A percentile compares a stretch with the other conserved stretches of the same genome.
These are phyloP conservation scores for Drosophila insularis DNA, from an alignment of 1,140 invertebrate species.

Conservation along the genomic window DNA sequence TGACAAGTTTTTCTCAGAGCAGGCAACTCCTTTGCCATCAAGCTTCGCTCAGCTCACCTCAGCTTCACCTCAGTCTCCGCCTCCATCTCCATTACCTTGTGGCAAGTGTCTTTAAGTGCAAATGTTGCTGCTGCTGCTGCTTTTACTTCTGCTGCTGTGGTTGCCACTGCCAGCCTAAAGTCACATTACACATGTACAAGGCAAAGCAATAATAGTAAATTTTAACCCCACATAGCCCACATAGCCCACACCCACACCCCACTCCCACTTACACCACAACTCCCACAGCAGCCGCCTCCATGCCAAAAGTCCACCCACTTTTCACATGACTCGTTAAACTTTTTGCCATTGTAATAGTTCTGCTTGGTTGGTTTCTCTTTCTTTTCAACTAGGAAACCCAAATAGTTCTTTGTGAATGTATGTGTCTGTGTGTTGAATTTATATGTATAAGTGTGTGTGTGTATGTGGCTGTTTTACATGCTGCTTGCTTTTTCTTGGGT, in stretches of 20 bases:
- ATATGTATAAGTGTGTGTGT: not conserved
- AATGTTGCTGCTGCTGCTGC: slow-evolving; percentile 1
- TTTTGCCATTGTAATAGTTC: slow-evolving; percentile 78
- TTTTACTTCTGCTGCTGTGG: slow-evolving; percentile 38
- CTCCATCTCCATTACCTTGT: slow-evolving; percentile 14
- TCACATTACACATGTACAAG: slow-evolving; percentile 68
- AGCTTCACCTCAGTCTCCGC: not conserved
- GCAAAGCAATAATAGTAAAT: slow-evolving; percentile 67
- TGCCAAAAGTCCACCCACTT: slow-evolving; percentile 9
- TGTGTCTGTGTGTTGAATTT: slow-evolving; percentile 15
- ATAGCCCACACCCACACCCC: not conserved
- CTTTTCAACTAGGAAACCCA: slow-evolving; percentile 39
- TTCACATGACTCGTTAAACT: slow-evolving; percentile 77
- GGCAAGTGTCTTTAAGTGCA: slow-evolving; percentile 33
- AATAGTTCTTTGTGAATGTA: slow-evolving; percentile 14
- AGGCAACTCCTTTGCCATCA: slow-evolving; percentile 6
- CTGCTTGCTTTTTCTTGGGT: slow-evolving; percentile 25
- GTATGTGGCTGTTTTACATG: slow-evolving; percentile 54
- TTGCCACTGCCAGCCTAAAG: slow-evolving; percentile 46
- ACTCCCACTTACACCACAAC: not conserved
- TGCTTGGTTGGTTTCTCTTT: slow-evolving; percentile 72
- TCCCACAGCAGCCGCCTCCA: not conserved
- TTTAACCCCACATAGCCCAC: slow-evolving; percentile 31
- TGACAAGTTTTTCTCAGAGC: slow-evolving; percentile 72
- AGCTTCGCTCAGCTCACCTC: slow-evolving; percentile 11